Percentiles rank a stretch among this genome's conserved stretches.
Conservation (phyloP, 1,140 invertebrate genomes). For the Hyles euphorbiae region DNA sequence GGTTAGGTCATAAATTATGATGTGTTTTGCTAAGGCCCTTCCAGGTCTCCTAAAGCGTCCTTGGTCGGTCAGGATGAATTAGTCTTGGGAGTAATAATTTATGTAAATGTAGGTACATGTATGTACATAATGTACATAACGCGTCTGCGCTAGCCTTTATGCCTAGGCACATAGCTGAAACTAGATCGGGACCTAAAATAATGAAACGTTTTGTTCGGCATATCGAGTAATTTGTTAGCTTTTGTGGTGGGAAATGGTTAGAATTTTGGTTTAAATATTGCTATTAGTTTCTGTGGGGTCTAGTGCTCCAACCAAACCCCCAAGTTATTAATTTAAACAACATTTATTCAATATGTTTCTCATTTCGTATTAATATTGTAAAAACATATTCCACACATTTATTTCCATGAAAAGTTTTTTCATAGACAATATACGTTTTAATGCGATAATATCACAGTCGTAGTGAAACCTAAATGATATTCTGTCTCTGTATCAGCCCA, state of each 20-base stretch:
- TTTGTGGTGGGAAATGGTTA: background rate
- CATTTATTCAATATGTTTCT: too few relatives aligned
- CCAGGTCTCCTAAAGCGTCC: slow-evolving; percentile 58
- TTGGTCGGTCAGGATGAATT: slow-evolving; percentile 70
- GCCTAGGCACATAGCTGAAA: slow-evolving; percentile 14
- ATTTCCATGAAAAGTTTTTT: too few relatives aligned
- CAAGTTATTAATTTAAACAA: too few relatives aligned
- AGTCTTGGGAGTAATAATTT: slow-evolving; percentile 71
- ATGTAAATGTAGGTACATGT: slow-evolving; percentile 64
- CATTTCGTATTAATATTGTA: too few relatives aligned
- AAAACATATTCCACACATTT: too few relatives aligned
- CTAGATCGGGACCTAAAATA: slow-evolving; percentile 3
- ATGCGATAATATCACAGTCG: too few relatives aligned
- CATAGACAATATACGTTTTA: too few relatives aligned
- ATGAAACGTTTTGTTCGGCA: slow-evolving; percentile 4
- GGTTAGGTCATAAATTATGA: slow-evolving; percentile 24
- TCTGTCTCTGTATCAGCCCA: too few relatives aligned
- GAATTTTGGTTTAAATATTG: too few relatives aligned
- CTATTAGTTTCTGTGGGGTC: too few relatives aligned
- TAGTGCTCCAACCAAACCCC: too few relatives aligned
- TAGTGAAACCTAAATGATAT: too few relatives aligned
- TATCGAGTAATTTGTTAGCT: slow-evolving; percentile 4
- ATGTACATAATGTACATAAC: slow-evolving; percentile 42
- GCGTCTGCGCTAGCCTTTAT: slow-evolving; percentile 10
- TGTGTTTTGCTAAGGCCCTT: slow-evolving; percentile 39